Evolutionary conservation across 2,797 vertebrate species (phyloP).

Genomic region (Sebastes trivittatus): DNA sequence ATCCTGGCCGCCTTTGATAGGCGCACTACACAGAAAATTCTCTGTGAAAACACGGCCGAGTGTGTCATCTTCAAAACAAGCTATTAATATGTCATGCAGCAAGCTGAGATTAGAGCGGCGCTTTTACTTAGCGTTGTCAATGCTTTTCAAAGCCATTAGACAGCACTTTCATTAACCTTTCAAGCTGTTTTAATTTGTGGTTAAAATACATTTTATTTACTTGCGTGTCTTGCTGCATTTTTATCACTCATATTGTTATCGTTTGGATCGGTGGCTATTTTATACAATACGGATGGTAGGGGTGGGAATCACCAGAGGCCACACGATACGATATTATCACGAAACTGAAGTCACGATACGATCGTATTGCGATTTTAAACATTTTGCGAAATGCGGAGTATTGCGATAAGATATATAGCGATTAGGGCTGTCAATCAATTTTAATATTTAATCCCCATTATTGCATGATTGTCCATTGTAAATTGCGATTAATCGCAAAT

Average conservation of each 20-base stretch:
- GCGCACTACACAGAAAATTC: neutral
- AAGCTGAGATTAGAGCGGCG: conserved; percentile 46
- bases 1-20: conserved; percentile 42
- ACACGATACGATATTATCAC: too few relatives aligned
- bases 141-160: conserved; percentile 45
- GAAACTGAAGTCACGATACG: too few relatives aligned
- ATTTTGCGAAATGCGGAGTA: too few relatives aligned
- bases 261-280: conserved; percentile 33
- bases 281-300: neutral
- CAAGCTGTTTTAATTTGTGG: conserved; percentile 43
- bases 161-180: conserved; percentile 38
- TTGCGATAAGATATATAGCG: too few relatives aligned
- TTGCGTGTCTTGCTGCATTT: neutral
- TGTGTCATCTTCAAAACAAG: conserved; percentile 63
- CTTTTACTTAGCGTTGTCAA: conserved; percentile 35
- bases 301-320: too few relatives aligned
- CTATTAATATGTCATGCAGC: conserved; percentile 55
- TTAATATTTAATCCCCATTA: too few relatives aligned
- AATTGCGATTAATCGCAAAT: too few relatives aligned
- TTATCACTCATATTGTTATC: neutral
- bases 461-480: too few relatives aligned
- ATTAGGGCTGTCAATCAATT: too few relatives aligned
- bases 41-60: conserved; percentile 14
- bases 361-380: too few relatives aligned
- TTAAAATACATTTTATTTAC: conserved; percentile 34